phyloP scores from a whole-genome alignment of 2,888 invertebrate species.

The Stratiomys singularior region DNA sequence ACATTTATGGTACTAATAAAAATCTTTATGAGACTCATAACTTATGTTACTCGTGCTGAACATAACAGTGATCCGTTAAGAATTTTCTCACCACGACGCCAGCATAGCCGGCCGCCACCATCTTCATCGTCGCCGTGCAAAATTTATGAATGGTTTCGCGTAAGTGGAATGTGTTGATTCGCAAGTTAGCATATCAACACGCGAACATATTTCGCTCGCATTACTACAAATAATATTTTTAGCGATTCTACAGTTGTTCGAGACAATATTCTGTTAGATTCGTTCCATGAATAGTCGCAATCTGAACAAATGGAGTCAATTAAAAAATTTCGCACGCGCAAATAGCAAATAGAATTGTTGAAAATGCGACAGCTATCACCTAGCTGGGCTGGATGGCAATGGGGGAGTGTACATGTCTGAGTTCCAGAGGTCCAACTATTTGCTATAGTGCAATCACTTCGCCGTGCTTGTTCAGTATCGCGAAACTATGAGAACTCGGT shows the following conservation, averaged over 20 bases:
- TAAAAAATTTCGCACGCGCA: conserved; percentile 42
- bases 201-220: background rate
- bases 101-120: background rate
- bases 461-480: background rate
- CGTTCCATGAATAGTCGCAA: conserved; percentile 8
- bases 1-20: conserved; percentile 17
- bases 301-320: conserved; percentile 19
- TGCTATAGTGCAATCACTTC: background rate
- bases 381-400: background rate
- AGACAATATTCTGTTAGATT: conserved; percentile 29
- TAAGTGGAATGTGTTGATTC: conserved; percentile 22
- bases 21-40: conserved; percentile 11
- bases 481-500: conserved; percentile 15
- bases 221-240: conserved; percentile 26
- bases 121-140: conserved; percentile 7
- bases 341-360: conserved; percentile 42
- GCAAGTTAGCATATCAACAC: too few species aligned
- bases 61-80: conserved; percentile 23
- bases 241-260: conserved; percentile 22
- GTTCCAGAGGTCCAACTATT: background rate
- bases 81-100: conserved; percentile 16
- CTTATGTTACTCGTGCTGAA: conserved; percentile 24
- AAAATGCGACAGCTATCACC: background rate
- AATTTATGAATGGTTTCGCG: conserved; percentile 37
- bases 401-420: conserved; percentile 35